Evolutionary conservation across 2,113 vertebrate genomes (phyloP), one percentile per base, ranked within the genome.

Genomic region (Nycticorax nycticorax): DNA sequence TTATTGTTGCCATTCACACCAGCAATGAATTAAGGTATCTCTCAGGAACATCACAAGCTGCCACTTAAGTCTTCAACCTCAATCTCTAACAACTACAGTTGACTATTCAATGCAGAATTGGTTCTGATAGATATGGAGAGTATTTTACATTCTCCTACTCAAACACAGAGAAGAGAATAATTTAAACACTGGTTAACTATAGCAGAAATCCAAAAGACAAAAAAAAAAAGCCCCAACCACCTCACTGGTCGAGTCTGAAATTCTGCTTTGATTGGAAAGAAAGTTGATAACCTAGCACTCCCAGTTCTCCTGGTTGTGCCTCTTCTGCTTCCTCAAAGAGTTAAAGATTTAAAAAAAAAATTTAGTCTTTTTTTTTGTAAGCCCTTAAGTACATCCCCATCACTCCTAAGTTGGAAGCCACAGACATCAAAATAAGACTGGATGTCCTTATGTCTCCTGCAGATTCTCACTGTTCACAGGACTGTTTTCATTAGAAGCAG

Each of bases 41-140:
- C 35, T 10, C 14, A 68, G 14, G 30, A 55, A 68, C 16, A 47
- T 1, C 48, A 3, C 0, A 0, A 75, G 10, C 21, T 75, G 35
- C 35, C 32, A 50, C 26, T 48, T 43, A 19, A 43, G 41, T 37
- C 32, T 82, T 75, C 28, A 52, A 30, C 10, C 37, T 74, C 56
- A 37, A 37, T 28, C 63, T 76, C 19, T 50, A 43, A 69, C 62
- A 75, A 30, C 27, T 64, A 33, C 8, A 45, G 63, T 12, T 1
- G 0, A 63, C 27, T 48, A 50, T 43, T 68, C 56, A 64, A 15
- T 9, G 20, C 43, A 30, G 23, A 76, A 71, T 3, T 55, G 14
- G 63, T 45, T 71, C 24, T 19, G 20, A 73, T 12, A 47, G 37
- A 52, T 12, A 67, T 1, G 3, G 21, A 66, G 19, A 45, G 20